Base-by-base conservation (phyloP, 2,797 vertebrate species). In the Halcyon badia region DNA sequence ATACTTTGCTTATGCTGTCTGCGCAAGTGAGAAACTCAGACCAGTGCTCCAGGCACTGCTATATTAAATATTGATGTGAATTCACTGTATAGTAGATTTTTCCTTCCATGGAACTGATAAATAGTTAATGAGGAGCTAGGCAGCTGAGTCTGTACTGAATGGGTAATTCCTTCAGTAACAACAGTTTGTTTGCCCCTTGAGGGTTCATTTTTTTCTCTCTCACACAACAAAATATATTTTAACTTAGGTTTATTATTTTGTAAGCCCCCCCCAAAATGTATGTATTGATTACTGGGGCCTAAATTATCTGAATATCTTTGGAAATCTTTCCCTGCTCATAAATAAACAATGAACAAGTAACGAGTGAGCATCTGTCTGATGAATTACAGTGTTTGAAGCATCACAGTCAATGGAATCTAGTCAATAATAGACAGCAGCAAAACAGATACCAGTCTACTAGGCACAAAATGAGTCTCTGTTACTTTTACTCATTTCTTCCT, bases 51-150 rank as follows among this genome's bases (percentile, higher is more conserved):
- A 98, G 97, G 98, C 97, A 97, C 87, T 95, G 79, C 83, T 96
- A 56, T 97, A 98, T 98, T 97, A 98, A 98, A 98, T 98, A 98
- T 98, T 98, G 96, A 98, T 98, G 96, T 66, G 81, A 94, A 97
- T 96, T 98, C 97, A 98, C 94, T 84, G 75, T 97, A 97, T 94
- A 97, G 97, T 97, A 97, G 95, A 89, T 95, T 98, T 96, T 97
- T 98, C 87, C 88, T 98, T 98, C 97, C 98, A 98, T 98, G 97
- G 96, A 98, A 97, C 94, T 96, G 80, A 97, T 98, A 97, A 98
- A 98, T 98, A 98, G 73, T 98, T 98, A 98, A 98, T 98, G 95
- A 98, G 95, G 94, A 97, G 37, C 97, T 96, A 90, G 94, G 89
- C 97, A 92, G 95, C 91, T 94, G 89, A 96, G 94, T 94, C 96